phyloP scores from a whole-genome alignment of 2,888 invertebrate genomes.

The Drosophila barbarae region DNA sequence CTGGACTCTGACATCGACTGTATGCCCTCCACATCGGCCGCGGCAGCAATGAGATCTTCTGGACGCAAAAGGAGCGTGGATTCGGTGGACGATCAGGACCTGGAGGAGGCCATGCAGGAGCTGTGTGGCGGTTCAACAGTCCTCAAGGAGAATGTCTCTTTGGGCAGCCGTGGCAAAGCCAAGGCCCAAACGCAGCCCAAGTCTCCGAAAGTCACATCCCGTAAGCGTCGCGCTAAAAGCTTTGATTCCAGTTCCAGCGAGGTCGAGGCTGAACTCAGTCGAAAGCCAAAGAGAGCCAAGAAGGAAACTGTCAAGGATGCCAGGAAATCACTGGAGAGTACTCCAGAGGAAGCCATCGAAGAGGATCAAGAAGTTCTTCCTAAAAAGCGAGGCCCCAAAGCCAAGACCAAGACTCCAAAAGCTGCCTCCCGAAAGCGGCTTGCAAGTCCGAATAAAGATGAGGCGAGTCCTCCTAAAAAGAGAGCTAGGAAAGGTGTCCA shows the following conservation, averaged over 20 bases:
- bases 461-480: neutral
- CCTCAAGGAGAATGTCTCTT: neutral
- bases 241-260: constrained; percentile 20
- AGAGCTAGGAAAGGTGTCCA: neutral
- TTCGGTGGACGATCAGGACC: constrained; percentile 15
- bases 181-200: neutral
- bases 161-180: neutral
- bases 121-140: constrained; percentile 36
- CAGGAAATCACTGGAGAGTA: neutral
- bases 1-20: neutral
- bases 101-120: constrained; percentile 53
- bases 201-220: neutral
- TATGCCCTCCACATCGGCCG: constrained; percentile 20
- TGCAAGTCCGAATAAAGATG: neutral
- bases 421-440: neutral
- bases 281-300: neutral
- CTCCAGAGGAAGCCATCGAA: neutral
- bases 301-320: neutral
- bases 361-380: neutral
- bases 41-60: neutral
- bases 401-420: neutral
- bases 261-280: neutral
- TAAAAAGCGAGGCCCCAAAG: neutral
- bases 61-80: neutral
- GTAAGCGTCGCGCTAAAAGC: neutral